phyloP scores from a whole-genome alignment of 1,140 invertebrate genomes.

The Atopsyche davidsoni region DNA sequence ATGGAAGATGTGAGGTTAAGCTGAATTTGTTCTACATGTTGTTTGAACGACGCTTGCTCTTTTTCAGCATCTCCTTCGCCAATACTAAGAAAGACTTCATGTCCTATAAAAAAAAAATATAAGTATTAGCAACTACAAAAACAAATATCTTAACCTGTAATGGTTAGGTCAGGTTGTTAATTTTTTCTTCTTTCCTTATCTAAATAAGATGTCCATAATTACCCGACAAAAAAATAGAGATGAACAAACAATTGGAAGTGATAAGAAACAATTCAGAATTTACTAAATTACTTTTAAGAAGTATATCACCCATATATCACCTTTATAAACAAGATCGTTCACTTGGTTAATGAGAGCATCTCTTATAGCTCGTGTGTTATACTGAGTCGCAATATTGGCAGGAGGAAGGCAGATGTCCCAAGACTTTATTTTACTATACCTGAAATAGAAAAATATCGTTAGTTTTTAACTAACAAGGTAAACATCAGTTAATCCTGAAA shows the following conservation, averaged over 20 bases:
- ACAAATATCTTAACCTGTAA: too few relatives aligned
- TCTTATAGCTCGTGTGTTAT: slow-evolving; percentile 43
- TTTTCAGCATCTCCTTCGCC: slow-evolving; percentile 37
- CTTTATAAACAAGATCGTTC: slow-evolving; percentile 46
- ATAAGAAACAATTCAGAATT: too few relatives aligned
- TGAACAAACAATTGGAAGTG: too few relatives aligned
- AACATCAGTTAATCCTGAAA: too few relatives aligned
- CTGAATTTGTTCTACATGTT: slow-evolving; percentile 42
- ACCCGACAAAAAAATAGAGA: too few relatives aligned
- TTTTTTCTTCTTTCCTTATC: too few relatives aligned
- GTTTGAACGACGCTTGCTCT: slow-evolving; percentile 40
- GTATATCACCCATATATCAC: slow-evolving; percentile 27
- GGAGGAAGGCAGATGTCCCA: slow-evolving; percentile 44
- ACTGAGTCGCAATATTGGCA: slow-evolving; percentile 39
- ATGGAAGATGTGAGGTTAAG: slow-evolving; percentile 36
- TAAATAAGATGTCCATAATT: too few relatives aligned
- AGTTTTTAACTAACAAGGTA: too few relatives aligned
- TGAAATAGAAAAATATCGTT: slow-evolving; percentile 26
- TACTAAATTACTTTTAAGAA: too few relatives aligned
- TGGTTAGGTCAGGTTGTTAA: too few relatives aligned
- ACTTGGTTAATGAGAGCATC: slow-evolving; percentile 41
- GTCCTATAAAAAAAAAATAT: slow-evolving; percentile 31
- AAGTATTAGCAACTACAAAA: too few relatives aligned
- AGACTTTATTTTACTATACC: slow-evolving; percentile 42
- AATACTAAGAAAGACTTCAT: slow-evolving; percentile 39